Conservation (phyloP, 1,140 invertebrate genomes). For the Plectrocnemia conspersa region DNA sequence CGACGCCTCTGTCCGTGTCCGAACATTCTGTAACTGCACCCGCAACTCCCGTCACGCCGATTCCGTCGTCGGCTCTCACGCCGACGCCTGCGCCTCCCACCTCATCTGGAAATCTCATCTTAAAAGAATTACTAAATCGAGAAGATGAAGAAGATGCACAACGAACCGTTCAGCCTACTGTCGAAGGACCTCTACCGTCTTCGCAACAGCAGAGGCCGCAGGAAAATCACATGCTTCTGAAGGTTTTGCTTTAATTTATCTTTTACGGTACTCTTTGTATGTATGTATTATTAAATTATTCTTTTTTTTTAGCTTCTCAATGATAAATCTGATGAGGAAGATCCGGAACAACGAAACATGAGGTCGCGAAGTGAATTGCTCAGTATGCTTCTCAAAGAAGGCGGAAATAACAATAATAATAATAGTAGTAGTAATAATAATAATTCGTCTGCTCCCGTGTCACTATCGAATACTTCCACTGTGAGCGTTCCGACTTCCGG, state of each 20-base stretch:
- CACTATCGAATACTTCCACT: background rate
- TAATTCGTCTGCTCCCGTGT: background rate
- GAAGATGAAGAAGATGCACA: slow-evolving; percentile 70
- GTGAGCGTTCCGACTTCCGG: background rate
- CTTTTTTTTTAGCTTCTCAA: slow-evolving; percentile 68
- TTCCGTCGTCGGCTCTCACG: slow-evolving; percentile 1
- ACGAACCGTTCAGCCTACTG: slow-evolving; percentile 3
- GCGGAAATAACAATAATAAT: slow-evolving; percentile 54
- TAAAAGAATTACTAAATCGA: slow-evolving; percentile 75
- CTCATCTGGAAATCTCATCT: slow-evolving; percentile 53
- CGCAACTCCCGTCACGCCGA: slow-evolving; percentile 10
- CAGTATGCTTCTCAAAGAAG: slow-evolving; percentile 70
- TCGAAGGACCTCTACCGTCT: slow-evolving; percentile 36
- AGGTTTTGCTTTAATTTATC: slow-evolving; percentile 48
- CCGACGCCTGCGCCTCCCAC: slow-evolving; percentile 2
- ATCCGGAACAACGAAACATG: slow-evolving; percentile 56
- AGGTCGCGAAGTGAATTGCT: slow-evolving; percentile 71
- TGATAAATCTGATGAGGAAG: slow-evolving; percentile 76
- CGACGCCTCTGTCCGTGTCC: slow-evolving; percentile 36
- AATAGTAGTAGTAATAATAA: slow-evolving; percentile 5
- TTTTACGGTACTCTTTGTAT: background rate
- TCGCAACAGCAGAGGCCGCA: slow-evolving; percentile 41
- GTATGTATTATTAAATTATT: slow-evolving; percentile 15
- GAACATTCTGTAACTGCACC: slow-evolving; percentile 30
- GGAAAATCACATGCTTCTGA: slow-evolving; percentile 68